Conservation (phyloP, 2,113 vertebrate genomes). For the Rhineura floridana region DNA sequence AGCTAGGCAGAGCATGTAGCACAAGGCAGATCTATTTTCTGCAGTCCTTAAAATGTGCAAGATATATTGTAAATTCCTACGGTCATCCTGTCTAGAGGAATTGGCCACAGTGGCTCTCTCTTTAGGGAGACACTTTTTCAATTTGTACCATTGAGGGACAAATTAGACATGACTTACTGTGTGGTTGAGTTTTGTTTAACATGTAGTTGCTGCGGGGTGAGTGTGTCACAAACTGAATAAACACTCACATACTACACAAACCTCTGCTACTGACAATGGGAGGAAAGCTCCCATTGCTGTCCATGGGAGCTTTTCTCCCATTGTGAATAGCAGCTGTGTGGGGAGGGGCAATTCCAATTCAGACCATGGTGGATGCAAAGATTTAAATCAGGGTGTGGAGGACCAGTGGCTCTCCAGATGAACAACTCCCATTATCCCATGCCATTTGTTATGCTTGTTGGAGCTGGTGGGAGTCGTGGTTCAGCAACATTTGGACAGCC, state of each 20-base stretch:
- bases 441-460: too few species aligned
- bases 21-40: neutral
- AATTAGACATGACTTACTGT: neutral
- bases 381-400: too few species aligned
- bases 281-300: too few species aligned
- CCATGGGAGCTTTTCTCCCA: too few species aligned
- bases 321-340: too few species aligned
- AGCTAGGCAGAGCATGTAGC: neutral
- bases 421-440: too few species aligned
- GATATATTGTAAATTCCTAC: neutral
- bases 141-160: neutral
- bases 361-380: neutral
- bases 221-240: too few species aligned
- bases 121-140: neutral
- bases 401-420: too few species aligned
- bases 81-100: neutral
- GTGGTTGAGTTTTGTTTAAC: too few species aligned
- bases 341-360: neutral
- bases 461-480: too few species aligned
- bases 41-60: neutral
- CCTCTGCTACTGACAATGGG: neutral
- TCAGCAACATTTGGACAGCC: too few species aligned
- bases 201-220: too few species aligned
- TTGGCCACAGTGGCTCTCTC: neutral
- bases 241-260: neutral